Percentiles rank a stretch among this genome's conserved stretches.
These are phyloP conservation scores for Daktulosphaira vitifoliae DNA, from an alignment of 1,140 invertebrate species.

Conservation along the genomic window DNA sequence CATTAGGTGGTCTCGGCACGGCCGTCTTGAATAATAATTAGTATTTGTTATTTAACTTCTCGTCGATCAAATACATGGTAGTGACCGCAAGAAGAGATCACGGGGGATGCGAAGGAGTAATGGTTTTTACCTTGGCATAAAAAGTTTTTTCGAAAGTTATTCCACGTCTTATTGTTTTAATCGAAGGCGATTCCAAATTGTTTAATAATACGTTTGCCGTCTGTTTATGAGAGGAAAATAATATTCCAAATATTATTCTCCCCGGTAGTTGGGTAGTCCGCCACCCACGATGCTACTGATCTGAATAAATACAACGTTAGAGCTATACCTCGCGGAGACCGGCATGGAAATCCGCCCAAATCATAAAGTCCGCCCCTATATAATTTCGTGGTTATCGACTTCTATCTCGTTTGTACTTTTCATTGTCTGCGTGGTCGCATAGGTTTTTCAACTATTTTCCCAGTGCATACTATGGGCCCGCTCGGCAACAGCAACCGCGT, in stretches of 20 bases:
- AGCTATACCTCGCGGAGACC: neutral
- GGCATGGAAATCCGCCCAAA: constrained; percentile 17
- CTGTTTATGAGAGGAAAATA: constrained; percentile 5
- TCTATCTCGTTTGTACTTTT: constrained; percentile 14
- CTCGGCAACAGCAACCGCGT: too few species aligned
- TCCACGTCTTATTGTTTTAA: neutral
- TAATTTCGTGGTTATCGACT: constrained; percentile 2
- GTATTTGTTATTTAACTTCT: too few species aligned
- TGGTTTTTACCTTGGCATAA: too few species aligned
- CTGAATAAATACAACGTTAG: constrained; percentile 29
- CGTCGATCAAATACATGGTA: too few species aligned
- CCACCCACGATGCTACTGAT: constrained; percentile 32
- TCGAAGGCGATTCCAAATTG: constrained; percentile 1
- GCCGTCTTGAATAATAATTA: too few species aligned
- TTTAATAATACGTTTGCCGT: constrained; percentile 14
- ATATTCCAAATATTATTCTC: constrained; percentile 10
- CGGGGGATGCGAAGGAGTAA: too few species aligned
- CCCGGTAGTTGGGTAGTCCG: neutral
- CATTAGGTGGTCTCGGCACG: too few species aligned
- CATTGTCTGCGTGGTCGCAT: constrained; percentile 21
- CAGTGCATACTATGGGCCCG: too few species aligned
- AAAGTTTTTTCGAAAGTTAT: too few species aligned
- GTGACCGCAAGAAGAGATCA: too few species aligned
- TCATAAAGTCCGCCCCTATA: constrained; percentile 18
- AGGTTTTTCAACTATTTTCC: neutral